Evolutionary conservation across 1,140 invertebrate species (phyloP).

Genomic region (Zaprionus taronus): DNA sequence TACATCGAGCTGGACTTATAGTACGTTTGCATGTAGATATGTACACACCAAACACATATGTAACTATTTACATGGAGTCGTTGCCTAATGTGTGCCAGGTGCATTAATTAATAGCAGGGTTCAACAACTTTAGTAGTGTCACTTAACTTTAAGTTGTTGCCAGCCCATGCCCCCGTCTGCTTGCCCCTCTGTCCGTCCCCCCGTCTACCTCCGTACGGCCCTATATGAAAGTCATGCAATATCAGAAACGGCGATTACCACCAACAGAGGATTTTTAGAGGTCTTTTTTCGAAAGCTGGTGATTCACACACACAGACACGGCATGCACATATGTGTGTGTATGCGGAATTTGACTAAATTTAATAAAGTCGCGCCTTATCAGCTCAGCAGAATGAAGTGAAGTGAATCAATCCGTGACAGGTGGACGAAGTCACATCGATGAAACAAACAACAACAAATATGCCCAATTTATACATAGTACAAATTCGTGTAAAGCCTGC

Average conservation of each 20-base stretch:
- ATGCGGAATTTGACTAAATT: not conserved
- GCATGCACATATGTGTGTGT: not conserved
- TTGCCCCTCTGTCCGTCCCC: not conserved
- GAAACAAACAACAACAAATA: not conserved
- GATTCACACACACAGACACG: conserved; percentile 22
- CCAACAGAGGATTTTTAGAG: conserved; percentile 46
- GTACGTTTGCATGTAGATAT: not conserved
- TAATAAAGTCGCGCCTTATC: not conserved
- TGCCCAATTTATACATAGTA: conserved; percentile 2
- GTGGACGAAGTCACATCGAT: not conserved
- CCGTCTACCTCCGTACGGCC: not conserved
- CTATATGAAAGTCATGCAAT: conserved; percentile 10
- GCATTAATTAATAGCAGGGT: not conserved
- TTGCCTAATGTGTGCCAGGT: not conserved
- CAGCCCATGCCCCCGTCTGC: not conserved
- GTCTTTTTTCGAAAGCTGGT: conserved; percentile 32
- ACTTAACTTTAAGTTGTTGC: not conserved
- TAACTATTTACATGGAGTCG: not conserved
- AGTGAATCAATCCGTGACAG: conserved; percentile 4
- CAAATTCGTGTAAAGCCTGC: not conserved
- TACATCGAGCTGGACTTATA: conserved; percentile 2
- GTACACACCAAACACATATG: not conserved
- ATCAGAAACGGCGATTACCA: conserved; percentile 30
- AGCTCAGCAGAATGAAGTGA: not conserved
- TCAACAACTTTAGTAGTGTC: not conserved